Evolutionary conservation across 2,888 invertebrate species (phyloP).

Genomic region (Hyposoter dolosus): DNA sequence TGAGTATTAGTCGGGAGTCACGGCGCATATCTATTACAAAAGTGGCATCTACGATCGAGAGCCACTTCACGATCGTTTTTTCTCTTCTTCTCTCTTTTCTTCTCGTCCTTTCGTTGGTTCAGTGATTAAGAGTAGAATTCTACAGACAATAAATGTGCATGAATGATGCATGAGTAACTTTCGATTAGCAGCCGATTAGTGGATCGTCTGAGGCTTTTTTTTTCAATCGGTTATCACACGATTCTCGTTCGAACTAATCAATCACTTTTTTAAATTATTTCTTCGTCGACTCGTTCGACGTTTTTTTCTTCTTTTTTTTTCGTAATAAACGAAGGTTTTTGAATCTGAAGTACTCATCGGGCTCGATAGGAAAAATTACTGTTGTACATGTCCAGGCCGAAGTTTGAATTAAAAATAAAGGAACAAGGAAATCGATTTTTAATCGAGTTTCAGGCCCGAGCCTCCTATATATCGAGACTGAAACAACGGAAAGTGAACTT

Average conservation of each 20-base stretch:
- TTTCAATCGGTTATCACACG: constrained; percentile 10
- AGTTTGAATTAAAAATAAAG: constrained; percentile 6
- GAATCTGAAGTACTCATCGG: not conserved
- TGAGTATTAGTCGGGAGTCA: constrained; percentile 9
- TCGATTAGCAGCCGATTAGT: constrained; percentile 51
- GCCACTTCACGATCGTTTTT: constrained; percentile 21
- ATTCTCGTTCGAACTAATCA: constrained; percentile 7
- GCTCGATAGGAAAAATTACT: not conserved
- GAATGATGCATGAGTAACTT: constrained; percentile 40
- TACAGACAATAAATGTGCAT: constrained; percentile 24
- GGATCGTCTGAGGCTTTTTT: constrained; percentile 4
- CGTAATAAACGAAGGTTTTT: not conserved
- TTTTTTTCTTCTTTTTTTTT: not conserved
- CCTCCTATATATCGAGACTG: not conserved
- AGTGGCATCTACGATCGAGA: constrained; percentile 22
- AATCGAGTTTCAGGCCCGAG: not conserved
- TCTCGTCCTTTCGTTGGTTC: not conserved
- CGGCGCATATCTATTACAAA: constrained; percentile 30
- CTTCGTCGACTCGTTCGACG: not conserved
- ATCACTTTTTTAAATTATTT: constrained; percentile 10
- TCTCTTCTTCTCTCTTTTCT: not conserved
- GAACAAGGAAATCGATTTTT: constrained; percentile 20
- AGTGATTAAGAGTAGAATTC: not conserved
- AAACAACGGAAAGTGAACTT: constrained; percentile 16
- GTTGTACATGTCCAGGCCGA: not conserved